These are phyloP conservation scores for Opisthocomus hoazin DNA, from an alignment of 2,113 vertebrate species.

Conservation along the genomic window DNA sequence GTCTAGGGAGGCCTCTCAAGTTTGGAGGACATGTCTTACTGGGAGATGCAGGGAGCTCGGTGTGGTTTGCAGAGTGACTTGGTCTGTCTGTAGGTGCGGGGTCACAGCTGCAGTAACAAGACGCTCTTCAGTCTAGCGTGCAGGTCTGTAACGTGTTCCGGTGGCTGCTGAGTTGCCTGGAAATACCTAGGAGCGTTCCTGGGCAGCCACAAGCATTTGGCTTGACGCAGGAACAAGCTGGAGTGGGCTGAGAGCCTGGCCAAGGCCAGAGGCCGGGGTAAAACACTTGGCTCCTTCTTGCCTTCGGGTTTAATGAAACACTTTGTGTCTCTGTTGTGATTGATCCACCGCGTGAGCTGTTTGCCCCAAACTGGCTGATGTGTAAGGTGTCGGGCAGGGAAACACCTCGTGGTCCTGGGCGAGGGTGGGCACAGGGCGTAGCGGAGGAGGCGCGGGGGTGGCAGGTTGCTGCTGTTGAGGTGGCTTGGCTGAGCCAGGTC, in stretches of 20 bases:
- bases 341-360: not conserved
- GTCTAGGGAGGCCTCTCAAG: not conserved
- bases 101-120: not conserved
- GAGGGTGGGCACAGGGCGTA: not conserved
- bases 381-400: not conserved
- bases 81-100: not conserved
- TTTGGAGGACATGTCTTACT: not conserved
- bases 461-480: not conserved
- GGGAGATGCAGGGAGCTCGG: not conserved
- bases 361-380: not conserved
- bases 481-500: not conserved
- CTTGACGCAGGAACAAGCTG: not conserved
- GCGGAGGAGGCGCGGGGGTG: not conserved
- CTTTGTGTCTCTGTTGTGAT: not conserved
- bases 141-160: fast-evolving
- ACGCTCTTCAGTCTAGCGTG: not conserved
- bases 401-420: not conserved
- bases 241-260: not conserved
- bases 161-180: not conserved
- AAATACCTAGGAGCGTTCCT: not conserved
- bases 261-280: not conserved
- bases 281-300: not conserved
- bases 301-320: not conserved
- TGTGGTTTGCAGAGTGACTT: not conserved
- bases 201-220: constrained; percentile 49